Base-by-base conservation (phyloP, 2,888 invertebrate genomes). In the Melikaiella ostensackeni region DNA sequence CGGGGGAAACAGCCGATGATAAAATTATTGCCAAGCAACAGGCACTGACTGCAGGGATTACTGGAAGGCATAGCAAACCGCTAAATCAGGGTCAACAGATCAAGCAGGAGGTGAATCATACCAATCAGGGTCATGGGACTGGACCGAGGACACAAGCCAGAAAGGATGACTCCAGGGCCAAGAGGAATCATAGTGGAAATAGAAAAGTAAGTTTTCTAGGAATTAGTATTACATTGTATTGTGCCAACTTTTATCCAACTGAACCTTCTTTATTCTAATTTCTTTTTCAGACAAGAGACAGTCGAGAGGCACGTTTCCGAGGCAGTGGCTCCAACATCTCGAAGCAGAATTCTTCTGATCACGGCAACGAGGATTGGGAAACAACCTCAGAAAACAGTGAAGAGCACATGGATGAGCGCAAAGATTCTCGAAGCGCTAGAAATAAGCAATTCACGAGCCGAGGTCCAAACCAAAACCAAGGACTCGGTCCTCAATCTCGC, bases 321-420 rank as follows among this genome's bases (percentile, higher is more conserved):
- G 82, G 86, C 0, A 85, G 84, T 27, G 85, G 85, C 46, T 79
- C 84, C 24, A 86, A 85, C 42, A 84, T 86, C 16, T 81, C 87
- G 16, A 91, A 91, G 75, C 91, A 90, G 66, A 87, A 89, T 66
- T 89, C 90, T 0, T 85, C 89, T 7, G 91, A 92, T 79, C 92
- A 93, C 13, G 94, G 94, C 81, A 94, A 94, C 83, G 95, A 94
- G 86, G 94, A 96, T 87, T 96, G 96, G 95, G 97, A 96, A 90
- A 96, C 96, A 63, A 96, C 96, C 24, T 96, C 96, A 9, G 97
- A 97, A 91, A 96, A 96, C 92, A 96, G 96, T 91, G 96, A 95
- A 81, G 91, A 90, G 30, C 92, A 91, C 61, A 82, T 87, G 13
- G 92, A 91, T 77, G 92, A 92, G 73, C 85, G 89, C 30, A 91